Evolutionary conservation across 2,113 vertebrate species (phyloP).

Genomic region (Carollia perspicillata): DNA sequence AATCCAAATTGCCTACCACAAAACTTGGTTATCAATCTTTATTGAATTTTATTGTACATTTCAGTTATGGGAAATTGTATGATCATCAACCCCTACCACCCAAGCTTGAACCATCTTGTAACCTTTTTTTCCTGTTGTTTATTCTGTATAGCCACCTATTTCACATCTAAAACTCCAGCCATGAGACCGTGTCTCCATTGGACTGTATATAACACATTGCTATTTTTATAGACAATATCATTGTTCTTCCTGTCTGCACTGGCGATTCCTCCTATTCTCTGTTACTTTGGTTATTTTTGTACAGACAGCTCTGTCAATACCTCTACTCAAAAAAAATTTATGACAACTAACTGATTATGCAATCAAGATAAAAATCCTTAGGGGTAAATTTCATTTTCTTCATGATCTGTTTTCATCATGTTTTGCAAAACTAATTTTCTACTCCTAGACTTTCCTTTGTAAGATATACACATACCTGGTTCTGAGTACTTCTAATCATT

Average conservation of each 20-base stretch:
- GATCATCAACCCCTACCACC: neutral
- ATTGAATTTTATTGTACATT: neutral
- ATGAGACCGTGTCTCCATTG: neutral
- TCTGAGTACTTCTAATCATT: neutral
- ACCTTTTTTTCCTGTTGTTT: neutral
- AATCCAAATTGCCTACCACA: neutral
- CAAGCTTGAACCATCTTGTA: neutral
- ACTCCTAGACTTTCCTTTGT: rapidly evolving
- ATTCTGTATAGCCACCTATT: neutral
- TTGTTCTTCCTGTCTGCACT: neutral
- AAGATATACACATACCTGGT: neutral
- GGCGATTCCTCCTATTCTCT: neutral
- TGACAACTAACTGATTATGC: neutral
- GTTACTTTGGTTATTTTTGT: neutral
- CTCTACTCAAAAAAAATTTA: neutral
- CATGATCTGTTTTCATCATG: neutral
- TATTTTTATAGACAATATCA: neutral
- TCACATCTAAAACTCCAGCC: neutral
- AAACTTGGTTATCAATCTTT: neutral
- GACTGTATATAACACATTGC: neutral
- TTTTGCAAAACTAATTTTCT: neutral
- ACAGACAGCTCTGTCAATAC: neutral
- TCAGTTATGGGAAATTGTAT: neutral
- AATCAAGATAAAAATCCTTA: neutral
- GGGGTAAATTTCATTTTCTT: neutral